phyloP scores from a whole-genome alignment of 2,797 vertebrate species.

The Sardinella longiceps region DNA sequence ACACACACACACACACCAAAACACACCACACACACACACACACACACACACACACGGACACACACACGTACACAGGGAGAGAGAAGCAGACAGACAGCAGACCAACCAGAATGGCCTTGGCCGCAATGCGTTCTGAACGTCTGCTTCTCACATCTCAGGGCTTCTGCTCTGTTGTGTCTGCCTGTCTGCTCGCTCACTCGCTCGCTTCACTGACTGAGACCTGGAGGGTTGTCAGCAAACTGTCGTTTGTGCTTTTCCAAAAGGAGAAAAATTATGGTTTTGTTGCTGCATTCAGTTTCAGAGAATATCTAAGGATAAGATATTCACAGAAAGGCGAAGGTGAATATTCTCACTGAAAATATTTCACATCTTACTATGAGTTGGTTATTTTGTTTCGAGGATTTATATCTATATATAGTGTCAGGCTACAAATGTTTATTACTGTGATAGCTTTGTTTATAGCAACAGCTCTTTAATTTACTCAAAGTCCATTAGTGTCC shows the following conservation, averaged over 20 bases:
- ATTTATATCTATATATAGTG: too few relatives aligned
- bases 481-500: background rate
- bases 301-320: background rate
- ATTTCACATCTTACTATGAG: background rate
- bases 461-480: background rate
- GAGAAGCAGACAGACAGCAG: background rate
- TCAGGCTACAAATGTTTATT: background rate
- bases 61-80: background rate
- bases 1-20: background rate
- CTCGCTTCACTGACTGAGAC: background rate
- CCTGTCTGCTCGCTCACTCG: background rate
- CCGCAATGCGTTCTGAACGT: background rate
- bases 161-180: background rate
- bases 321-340: background rate
- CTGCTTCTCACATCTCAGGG: constrained; percentile 6
- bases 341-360: background rate
- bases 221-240: background rate
- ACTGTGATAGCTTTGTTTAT: background rate
- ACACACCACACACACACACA: too few relatives aligned
- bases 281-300: background rate
- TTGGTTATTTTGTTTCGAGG: background rate
- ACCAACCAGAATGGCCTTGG: background rate
- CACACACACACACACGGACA: too few relatives aligned
- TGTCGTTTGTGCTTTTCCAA: background rate
- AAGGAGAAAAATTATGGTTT: background rate